These are phyloP conservation scores for Papilio polyxenes DNA, from an alignment of 1,140 invertebrate species.

Conservation along the genomic window DNA sequence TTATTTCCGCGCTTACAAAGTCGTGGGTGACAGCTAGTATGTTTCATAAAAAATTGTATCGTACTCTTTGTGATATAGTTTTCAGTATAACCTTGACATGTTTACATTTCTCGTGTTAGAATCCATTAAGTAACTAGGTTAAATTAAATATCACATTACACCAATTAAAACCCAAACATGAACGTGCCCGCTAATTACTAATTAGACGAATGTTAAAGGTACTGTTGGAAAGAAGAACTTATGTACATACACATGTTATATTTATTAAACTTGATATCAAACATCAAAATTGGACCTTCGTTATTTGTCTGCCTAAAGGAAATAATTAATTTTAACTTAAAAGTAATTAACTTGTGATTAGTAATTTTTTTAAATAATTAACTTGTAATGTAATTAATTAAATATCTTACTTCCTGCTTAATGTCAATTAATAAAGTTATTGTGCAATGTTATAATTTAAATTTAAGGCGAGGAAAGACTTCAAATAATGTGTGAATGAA, in stretches of 20 bases:
- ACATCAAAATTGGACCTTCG: not conserved
- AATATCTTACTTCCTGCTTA: too few relatives aligned
- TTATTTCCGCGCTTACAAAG: too few relatives aligned
- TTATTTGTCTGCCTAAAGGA: too few relatives aligned
- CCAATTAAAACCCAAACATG: not conserved
- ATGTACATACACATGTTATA: not conserved
- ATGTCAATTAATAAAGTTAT: too few relatives aligned
- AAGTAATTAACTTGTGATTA: too few relatives aligned
- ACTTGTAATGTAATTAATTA: too few relatives aligned
- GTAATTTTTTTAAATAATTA: too few relatives aligned
- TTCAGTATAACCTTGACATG: not conserved
- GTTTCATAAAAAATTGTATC: not conserved
- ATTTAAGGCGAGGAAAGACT: too few relatives aligned
- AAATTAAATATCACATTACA: conserved; percentile 23
- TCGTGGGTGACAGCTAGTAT: too few relatives aligned
- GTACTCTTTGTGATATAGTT: not conserved
- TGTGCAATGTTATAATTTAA: too few relatives aligned
- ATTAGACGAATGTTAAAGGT: not conserved
- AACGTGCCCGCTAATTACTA: not conserved
- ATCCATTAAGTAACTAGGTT: conserved; percentile 7
- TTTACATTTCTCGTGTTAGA: conserved; percentile 5
- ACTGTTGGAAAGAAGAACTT: not conserved
- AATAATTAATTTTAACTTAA: too few relatives aligned
- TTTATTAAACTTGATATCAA: not conserved
- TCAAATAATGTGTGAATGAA: too few relatives aligned